These are phyloP conservation scores for Heliangelus exortis DNA, from an alignment of 2,797 vertebrate genomes.

Conservation along the genomic window DNA sequence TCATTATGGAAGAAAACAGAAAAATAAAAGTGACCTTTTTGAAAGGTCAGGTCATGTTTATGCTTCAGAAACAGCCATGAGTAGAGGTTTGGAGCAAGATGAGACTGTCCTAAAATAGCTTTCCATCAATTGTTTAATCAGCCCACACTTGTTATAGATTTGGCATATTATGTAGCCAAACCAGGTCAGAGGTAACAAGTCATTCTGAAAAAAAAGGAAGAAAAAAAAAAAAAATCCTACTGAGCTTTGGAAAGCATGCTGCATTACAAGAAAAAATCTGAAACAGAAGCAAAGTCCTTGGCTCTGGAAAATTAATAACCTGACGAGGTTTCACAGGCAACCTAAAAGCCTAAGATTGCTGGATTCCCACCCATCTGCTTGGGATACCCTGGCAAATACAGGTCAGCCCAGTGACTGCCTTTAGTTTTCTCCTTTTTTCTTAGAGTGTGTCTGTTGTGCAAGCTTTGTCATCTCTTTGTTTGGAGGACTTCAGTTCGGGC, in stretches of 20 bases:
- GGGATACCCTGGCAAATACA: background rate
- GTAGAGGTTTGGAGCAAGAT: conserved; percentile 17
- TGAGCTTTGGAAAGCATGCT: conserved; percentile 9
- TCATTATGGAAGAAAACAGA: conserved; percentile 53
- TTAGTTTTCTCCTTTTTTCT: background rate
- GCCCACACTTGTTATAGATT: conserved; percentile 1
- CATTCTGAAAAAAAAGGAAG: conserved; percentile 44
- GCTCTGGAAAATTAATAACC: background rate
- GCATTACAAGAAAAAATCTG: background rate
- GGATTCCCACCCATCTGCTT: background rate
- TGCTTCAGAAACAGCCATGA: conserved; percentile 19
- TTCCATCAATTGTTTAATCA: conserved; percentile 66
- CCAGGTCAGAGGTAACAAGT: conserved; percentile 51
- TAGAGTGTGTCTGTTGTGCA: background rate
- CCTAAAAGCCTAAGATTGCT: background rate
- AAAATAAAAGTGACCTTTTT: conserved; percentile 62
- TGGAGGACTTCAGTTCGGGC: background rate
- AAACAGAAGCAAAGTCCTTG: background rate
- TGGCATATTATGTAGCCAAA: conserved; percentile 47
- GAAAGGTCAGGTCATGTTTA: conserved; percentile 64
- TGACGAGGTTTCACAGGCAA: background rate
- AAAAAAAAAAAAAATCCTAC: background rate
- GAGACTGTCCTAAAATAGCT: conserved; percentile 43
- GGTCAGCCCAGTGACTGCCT: background rate
- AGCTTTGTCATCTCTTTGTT: background rate